These are phyloP conservation scores for Ornithoptera priamus DNA, from an alignment of 2,888 invertebrate genomes.

Conservation along the genomic window DNA sequence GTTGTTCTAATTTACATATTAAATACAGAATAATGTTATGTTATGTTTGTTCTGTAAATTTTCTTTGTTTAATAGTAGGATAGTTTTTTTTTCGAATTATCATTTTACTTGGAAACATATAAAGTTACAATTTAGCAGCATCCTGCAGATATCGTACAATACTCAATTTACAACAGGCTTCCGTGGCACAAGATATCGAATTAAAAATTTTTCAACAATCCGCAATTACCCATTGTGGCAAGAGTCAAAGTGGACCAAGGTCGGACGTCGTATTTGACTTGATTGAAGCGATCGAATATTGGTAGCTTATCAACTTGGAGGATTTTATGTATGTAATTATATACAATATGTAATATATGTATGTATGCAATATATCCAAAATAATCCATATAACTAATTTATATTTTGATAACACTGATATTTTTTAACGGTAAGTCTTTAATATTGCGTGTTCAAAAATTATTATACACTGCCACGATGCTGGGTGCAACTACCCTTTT, in stretches of 20 bases:
- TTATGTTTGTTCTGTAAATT: no score
- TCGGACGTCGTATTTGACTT: constrained; percentile 14
- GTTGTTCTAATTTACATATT: no score
- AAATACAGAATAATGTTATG: no score
- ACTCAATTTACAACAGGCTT: constrained; percentile 5
- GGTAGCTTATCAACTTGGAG: constrained; percentile 11
- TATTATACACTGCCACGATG: neutral
- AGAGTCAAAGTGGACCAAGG: constrained; percentile 21
- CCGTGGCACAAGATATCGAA: constrained; percentile 1
- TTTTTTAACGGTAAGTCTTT: neutral
- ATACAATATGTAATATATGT: neutral
- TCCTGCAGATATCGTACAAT: constrained; percentile 6
- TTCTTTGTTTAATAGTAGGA: no score
- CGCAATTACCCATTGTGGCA: constrained; percentile 17
- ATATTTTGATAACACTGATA: neutral
- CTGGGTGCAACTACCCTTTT: no score
- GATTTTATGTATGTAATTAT: constrained; percentile 11
- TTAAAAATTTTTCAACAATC: constrained; percentile 12
- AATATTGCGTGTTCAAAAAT: neutral
- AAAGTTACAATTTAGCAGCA: neutral
- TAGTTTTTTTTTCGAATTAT: no score
- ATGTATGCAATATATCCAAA: neutral
- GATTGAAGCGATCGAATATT: constrained; percentile 15
- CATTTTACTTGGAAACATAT: neutral
- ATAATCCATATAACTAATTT: neutral